phyloP scores from a whole-genome alignment of 2,113 vertebrate genomes.

The Lamprologus speciosus region DNA sequence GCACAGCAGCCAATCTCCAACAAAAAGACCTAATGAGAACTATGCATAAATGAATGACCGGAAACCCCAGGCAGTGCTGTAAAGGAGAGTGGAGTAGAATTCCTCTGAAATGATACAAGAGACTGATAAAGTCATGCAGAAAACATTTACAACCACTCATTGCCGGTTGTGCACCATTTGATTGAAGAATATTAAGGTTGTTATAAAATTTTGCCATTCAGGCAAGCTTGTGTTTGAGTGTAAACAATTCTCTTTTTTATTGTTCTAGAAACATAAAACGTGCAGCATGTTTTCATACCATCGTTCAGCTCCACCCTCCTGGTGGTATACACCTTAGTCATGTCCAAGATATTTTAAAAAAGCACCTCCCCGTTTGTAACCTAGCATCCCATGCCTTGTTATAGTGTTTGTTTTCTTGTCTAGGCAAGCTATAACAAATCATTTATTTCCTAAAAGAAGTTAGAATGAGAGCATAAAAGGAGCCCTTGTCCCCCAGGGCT shows the following conservation, averaged over 20 bases:
- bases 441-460: not conserved
- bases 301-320: not conserved
- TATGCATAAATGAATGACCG: not conserved
- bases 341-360: not conserved
- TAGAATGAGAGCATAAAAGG: not conserved
- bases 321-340: not conserved
- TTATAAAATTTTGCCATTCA: not conserved
- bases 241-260: not conserved
- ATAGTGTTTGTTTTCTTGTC: not conserved
- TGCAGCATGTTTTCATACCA: not conserved
- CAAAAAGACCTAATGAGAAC: not conserved
- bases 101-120: not conserved
- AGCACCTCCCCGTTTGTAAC: not conserved
- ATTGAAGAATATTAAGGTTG: not conserved
- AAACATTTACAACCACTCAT: not conserved
- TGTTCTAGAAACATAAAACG: not conserved
- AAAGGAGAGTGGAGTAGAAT: not conserved
- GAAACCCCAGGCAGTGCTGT: not conserved
- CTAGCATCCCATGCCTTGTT: not conserved
- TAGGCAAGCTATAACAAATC: conserved; percentile 7
- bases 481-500: conserved; percentile 24
- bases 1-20: not conserved
- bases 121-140: not conserved
- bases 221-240: not conserved
- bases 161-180: not conserved